A percentile compares a stretch with the other conserved stretches of the same genome.
Conservation (phyloP, 2,888 invertebrate species). For the Pristionchus exspectatus region DNA sequence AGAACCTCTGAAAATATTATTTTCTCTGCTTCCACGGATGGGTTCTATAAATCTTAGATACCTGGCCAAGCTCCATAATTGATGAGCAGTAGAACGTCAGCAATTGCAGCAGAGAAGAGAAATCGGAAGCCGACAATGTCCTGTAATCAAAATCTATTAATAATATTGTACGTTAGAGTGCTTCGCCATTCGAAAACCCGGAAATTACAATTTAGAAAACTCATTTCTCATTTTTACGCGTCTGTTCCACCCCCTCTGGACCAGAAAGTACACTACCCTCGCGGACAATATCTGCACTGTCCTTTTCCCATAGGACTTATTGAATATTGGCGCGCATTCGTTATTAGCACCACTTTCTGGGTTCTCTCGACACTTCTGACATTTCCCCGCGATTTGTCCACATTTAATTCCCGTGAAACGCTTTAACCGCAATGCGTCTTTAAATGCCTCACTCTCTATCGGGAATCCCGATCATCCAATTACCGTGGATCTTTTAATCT, state of each 20-base stretch:
- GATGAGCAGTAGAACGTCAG: conserved; percentile 73
- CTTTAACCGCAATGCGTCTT: neutral
- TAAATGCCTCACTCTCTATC: conserved; percentile 4
- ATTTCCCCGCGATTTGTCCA: neutral
- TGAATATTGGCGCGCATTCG: neutral
- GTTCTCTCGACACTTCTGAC: neutral
- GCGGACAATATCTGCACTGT: neutral
- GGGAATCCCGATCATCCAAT: conserved; percentile 1
- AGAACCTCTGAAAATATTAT: no score
- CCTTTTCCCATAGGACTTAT: neutral
- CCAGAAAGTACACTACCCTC: neutral
- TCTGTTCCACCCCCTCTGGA: neutral
- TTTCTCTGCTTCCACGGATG: no score
- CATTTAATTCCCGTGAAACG: neutral
- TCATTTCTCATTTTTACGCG: neutral
- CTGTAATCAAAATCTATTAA: conserved; percentile 59
- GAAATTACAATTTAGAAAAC: neutral
- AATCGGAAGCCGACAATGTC: conserved; percentile 77
- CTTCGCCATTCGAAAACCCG: neutral
- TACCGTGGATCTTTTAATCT: conserved; percentile 8
- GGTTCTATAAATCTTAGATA: no score
- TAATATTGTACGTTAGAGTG: no score
- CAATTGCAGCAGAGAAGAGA: conserved; percentile 70
- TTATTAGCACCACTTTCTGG: neutral
- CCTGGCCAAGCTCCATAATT: conserved; percentile 75